phyloP scores from a whole-genome alignment of 2,888 invertebrate species.

The Hoplodrina ambigua region DNA sequence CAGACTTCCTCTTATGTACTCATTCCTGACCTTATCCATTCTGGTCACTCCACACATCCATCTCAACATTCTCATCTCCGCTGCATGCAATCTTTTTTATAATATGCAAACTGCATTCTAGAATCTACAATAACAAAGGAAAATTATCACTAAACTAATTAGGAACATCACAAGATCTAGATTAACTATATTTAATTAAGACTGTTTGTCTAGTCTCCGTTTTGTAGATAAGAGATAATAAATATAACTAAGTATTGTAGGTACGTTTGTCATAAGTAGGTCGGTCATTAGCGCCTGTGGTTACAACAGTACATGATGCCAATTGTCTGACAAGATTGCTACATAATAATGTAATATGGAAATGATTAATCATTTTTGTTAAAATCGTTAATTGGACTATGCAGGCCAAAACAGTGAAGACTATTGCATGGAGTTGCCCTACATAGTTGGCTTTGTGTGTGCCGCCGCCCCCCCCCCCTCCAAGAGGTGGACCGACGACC shows the following conservation, averaged over 20 bases:
- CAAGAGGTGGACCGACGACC: too few species aligned
- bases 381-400: constrained; percentile 24
- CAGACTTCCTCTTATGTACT: too few species aligned
- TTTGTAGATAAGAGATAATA: constrained; percentile 37
- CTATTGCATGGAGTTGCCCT: background rate
- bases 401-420: background rate
- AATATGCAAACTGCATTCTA: constrained; percentile 19
- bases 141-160: constrained; percentile 55
- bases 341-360: constrained; percentile 14
- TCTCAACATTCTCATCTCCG: too few species aligned
- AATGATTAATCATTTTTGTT: constrained; percentile 43
- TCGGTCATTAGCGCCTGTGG: constrained; percentile 30
- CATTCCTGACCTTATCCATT: too few species aligned
- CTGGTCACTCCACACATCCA: too few species aligned
- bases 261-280: constrained; percentile 29
- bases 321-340: constrained; percentile 25
- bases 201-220: constrained; percentile 37
- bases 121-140: constrained; percentile 34
- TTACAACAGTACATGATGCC: constrained; percentile 6
- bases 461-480: too few species aligned
- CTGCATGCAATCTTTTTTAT: too few species aligned
- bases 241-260: background rate
- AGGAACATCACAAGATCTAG: constrained; percentile 58
- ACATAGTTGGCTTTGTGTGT: background rate
- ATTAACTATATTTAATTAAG: constrained; percentile 60